phyloP scores from a whole-genome alignment of 1,140 invertebrate genomes.

The Laodelphax striatellus region DNA sequence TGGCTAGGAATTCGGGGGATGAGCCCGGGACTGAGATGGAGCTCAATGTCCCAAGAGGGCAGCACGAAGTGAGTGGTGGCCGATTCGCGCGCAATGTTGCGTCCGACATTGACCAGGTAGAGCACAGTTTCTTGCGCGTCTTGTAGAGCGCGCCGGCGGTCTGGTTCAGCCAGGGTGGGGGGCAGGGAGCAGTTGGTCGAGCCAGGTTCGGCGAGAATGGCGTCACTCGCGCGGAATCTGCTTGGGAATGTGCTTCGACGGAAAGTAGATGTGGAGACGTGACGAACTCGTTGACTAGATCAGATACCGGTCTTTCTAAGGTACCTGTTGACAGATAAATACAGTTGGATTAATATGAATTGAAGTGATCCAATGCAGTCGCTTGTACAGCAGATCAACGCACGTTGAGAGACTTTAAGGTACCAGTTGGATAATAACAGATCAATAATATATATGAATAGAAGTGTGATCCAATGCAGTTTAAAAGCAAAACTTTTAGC shows the following conservation, averaged over 20 bases:
- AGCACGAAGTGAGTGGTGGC: slow-evolving; percentile 74
- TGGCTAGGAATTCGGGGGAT: slow-evolving; percentile 64
- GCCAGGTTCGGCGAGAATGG: slow-evolving; percentile 39
- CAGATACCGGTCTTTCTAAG: slow-evolving; percentile 39
- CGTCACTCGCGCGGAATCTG: slow-evolving; percentile 47
- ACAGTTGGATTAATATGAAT: slow-evolving; percentile 11
- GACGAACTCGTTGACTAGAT: slow-evolving; percentile 57
- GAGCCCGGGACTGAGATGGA: slow-evolving; percentile 72
- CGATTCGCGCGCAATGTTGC: slow-evolving; percentile 72
- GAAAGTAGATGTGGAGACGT: slow-evolving; percentile 82
- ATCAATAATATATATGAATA: too few species aligned
- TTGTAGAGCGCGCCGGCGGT: slow-evolving; percentile 60
- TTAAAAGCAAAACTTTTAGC: too few species aligned
- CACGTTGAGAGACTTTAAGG: too few species aligned
- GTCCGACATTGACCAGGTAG: slow-evolving; percentile 79
- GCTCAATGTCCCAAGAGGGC: slow-evolving; percentile 74
- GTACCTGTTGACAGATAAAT: slow-evolving; percentile 27
- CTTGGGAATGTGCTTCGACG: slow-evolving; percentile 70
- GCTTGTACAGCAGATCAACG: too few species aligned
- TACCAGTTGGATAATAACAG: too few species aligned
- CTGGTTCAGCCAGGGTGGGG: slow-evolving; percentile 56
- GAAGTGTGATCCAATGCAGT: too few species aligned
- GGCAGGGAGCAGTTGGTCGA: slow-evolving; percentile 54
- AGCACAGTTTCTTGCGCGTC: slow-evolving; percentile 61
- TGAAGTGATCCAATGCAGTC: too few species aligned